Evolutionary conservation across 30 jellyfish, hydroid and myxozoan genomes (phyloP), one percentile per base, ranked within the genome.

Genomic region (Euphysa ruthae): DNA sequence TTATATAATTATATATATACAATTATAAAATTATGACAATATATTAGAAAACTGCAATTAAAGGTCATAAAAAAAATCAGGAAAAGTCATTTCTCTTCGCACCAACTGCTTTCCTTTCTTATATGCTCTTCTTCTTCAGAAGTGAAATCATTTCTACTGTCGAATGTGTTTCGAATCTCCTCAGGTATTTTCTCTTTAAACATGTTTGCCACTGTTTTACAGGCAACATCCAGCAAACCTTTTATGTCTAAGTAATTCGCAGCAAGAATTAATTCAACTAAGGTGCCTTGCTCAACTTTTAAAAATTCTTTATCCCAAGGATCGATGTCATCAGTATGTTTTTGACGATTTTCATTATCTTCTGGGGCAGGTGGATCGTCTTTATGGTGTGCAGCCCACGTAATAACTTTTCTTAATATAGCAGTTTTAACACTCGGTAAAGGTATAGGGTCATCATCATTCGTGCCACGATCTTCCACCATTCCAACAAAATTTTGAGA

Each of bases 101-200:
- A 90, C 98, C 98, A 90, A 71, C 81, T 95, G 44, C 81, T 90
- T 49, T 90, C 98, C 50, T 90, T 90, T 26, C 98, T 80, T 56
- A 83, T 96, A 83, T 83, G 95, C 46, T 92, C 96, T 63, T 92
- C 97, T 58, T 92, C 99, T 65, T 92, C 99, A 12, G 99, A 95
- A 2, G 99, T 92, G 64, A 92, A 92, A 58, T 92, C 99, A 82
- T 92, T 92, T 54, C 78, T 92, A 22, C 83, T 92, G 75, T 92
- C 84, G 69, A 92, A 92, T 24, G 94, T 92, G 62, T 83, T 77
- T 29, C 99, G 62, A 8, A 92, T 92, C 50, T 92, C 96, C 71
- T 92, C 99, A 0, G 97, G 94, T 32, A 94, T 78, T 69, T 92
- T 92, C 73, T 95, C 99, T 82, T 91, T 91, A 28, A 91, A 82